Evolutionary conservation across 2,888 invertebrate genomes (phyloP).

Genomic region (Cheilosia variabilis): DNA sequence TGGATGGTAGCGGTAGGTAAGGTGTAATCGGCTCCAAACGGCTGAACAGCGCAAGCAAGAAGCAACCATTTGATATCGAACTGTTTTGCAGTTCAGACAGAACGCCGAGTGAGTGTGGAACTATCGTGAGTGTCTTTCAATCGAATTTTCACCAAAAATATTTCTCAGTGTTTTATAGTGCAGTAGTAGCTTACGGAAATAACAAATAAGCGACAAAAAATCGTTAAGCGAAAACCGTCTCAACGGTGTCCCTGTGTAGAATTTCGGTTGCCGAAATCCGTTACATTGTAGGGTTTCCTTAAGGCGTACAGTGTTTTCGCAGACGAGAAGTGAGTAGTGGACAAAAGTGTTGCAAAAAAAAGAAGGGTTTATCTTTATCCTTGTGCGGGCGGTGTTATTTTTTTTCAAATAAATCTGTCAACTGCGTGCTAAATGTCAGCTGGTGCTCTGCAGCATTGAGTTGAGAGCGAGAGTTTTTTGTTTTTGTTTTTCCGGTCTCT

Average conservation of each 20-base stretch:
- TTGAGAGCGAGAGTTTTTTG: constrained; percentile 60
- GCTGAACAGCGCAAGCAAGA: constrained; percentile 37
- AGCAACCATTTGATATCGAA: constrained; percentile 54
- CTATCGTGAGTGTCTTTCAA: constrained; percentile 27
- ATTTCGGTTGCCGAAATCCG: constrained; percentile 52
- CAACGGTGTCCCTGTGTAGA: constrained; percentile 48
- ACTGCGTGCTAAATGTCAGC: constrained; percentile 66
- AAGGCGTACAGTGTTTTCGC: constrained; percentile 21
- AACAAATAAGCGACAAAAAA: neutral
- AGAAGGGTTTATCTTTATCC: constrained; percentile 57
- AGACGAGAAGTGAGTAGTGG: constrained; percentile 33
- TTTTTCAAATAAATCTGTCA: constrained; percentile 46
- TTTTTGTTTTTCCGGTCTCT: constrained; percentile 24
- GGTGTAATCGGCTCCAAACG: constrained; percentile 48
- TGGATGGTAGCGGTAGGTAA: neutral
- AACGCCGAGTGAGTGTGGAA: constrained; percentile 46
- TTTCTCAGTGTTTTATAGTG: constrained; percentile 22
- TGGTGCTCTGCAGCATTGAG: constrained; percentile 56
- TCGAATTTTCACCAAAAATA: constrained; percentile 57
- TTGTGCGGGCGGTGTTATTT: constrained; percentile 55
- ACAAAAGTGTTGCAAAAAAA: constrained; percentile 5
- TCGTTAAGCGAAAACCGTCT: constrained; percentile 9
- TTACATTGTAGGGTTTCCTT: constrained; percentile 61
- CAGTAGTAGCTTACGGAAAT: neutral
- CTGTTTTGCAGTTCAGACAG: constrained; percentile 55